Base-by-base conservation (phyloP, 2,113 vertebrate species). In the Zapus hudsonius region DNA sequence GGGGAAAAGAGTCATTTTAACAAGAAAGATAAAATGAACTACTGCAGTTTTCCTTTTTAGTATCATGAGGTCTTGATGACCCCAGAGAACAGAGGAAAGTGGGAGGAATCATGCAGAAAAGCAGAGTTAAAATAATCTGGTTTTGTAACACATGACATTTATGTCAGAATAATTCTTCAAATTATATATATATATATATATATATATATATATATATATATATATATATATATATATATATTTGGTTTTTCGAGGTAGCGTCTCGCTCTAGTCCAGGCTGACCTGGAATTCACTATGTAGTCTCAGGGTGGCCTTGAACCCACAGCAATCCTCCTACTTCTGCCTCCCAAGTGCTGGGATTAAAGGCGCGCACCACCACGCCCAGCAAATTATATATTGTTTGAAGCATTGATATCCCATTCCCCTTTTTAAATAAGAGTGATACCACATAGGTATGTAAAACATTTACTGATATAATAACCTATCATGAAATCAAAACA, bases 11-110 rank as follows among this genome's bases (percentile, higher is more conserved):
- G 2, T n/a, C 22, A 85, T 78, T 88, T 70, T 80, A 70, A 72
- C 29, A 36, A 82, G 74, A 82, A 7, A 92, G 57, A 92, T 82
- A 79, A 94, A 94, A 9, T 33, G 63, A 84, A 78, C 20, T 78
- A 75, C n/a, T 74, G 40, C 44, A 74, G 86, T 31, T 59, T 76
- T 36, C 63, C 40, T 31, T 67, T 36, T 52, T 22, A 12, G 57
- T 57, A 47, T 52, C 55, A 57, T 23, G 59, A 85, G 36, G 36
- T 72, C 82, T 22, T 63, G 69, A 72, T 57, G 27, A 78, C 19
- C 52, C 16, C 90, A 40, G n/a, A 92, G 87, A 66, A 83, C 23
- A 84, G 55, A 59, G 8, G 31, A 40, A 75, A 87, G 69, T 25
- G 4, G 20, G 3, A 29, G 52, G 79, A 75, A 84, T 64, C 33